Conservation (phyloP, 1,140 invertebrate genomes). For the Radopholus similis region DNA sequence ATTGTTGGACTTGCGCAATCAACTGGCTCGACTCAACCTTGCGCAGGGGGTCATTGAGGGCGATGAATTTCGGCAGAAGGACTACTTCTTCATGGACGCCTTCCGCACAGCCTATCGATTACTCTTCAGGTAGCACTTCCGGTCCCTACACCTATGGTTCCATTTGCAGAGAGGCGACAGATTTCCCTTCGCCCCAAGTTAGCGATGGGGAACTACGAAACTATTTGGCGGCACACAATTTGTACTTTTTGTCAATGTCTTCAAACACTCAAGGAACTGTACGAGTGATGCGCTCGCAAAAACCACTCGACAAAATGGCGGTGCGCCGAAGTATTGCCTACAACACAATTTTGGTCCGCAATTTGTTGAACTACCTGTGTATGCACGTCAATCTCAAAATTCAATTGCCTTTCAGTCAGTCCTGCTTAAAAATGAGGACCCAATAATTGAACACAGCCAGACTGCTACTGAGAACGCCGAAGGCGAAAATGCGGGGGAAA, state of each 20-base stretch:
- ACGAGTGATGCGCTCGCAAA: not conserved
- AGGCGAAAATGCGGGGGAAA: not conserved
- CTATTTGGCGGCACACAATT: not conserved
- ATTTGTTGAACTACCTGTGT: not conserved
- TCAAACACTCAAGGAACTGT: not conserved
- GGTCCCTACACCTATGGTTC: not conserved
- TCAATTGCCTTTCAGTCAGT: not conserved
- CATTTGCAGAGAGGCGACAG: not conserved
- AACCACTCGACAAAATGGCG: not conserved
- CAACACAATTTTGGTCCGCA: not conserved
- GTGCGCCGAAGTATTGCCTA: not conserved
- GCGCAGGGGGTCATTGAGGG: not conserved
- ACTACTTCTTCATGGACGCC: constrained; percentile 22
- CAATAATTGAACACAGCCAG: no score
- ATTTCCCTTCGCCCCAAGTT: not conserved
- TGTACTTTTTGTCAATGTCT: not conserved
- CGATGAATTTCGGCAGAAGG: constrained; percentile 8
- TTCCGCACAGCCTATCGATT: constrained; percentile 23
- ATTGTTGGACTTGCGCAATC: constrained; percentile 15
- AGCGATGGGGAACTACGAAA: not conserved
- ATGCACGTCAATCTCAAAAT: no score
- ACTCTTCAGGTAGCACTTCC: constrained; percentile 18
- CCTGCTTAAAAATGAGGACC: not conserved
- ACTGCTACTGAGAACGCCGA: not conserved
- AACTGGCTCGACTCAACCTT: constrained; percentile 12